Evolutionary conservation across 2,113 vertebrate species (phyloP).

Genomic region (Notechis scutatus): DNA sequence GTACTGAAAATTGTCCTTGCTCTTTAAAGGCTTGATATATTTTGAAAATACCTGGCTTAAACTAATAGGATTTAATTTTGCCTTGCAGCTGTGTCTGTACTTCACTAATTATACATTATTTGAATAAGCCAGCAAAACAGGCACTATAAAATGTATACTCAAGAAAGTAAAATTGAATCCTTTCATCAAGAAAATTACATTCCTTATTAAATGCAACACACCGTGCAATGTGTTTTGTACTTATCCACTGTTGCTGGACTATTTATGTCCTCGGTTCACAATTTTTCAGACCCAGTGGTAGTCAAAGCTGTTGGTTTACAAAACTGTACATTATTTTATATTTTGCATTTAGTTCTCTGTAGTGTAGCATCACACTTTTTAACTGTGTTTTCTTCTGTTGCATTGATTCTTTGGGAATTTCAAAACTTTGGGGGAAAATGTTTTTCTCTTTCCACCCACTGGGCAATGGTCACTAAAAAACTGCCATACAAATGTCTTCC

Average conservation of each 20-base stretch:
- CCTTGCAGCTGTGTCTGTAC: neutral
- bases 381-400: constrained; percentile 15
- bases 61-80: neutral
- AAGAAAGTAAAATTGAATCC: neutral
- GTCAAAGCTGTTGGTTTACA: neutral
- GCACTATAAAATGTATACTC: neutral
- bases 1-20: neutral
- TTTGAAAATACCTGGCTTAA: neutral
- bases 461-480: constrained; percentile 22
- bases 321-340: neutral
- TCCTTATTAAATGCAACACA: fast-evolving
- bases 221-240: neutral
- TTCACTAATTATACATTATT: neutral
- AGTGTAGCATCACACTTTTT: neutral
- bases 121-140: neutral
- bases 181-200: constrained; percentile 2
- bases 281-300: neutral
- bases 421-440: neutral
- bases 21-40: neutral
- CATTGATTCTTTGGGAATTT: constrained; percentile 11
- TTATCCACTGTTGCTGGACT: neutral
- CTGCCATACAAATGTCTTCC: constrained; percentile 18
- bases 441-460: neutral
- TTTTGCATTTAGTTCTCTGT: neutral
- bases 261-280: neutral